These are phyloP conservation scores for Anagyrus pseudococci DNA, from an alignment of 2,888 invertebrate genomes.

Conservation along the genomic window DNA sequence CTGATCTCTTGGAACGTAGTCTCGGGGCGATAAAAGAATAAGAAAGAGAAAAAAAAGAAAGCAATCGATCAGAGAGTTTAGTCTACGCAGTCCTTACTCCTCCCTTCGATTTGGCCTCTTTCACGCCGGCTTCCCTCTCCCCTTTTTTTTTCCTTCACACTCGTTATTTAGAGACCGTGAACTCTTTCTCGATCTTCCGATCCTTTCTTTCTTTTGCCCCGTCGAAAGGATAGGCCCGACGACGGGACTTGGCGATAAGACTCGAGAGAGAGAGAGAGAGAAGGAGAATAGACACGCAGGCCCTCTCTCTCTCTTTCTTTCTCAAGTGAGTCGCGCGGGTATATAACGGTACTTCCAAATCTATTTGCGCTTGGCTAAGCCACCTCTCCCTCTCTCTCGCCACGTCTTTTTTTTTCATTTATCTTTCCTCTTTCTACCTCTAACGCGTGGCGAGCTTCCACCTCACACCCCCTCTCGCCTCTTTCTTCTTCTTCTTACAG, in stretches of 20 bases:
- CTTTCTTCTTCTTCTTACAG: neutral
- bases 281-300: neutral
- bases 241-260: too few species aligned
- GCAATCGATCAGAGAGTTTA: too few species aligned
- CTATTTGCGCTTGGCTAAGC: constrained; percentile 31
- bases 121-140: too few species aligned
- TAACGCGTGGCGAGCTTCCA: neutral
- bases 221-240: too few species aligned
- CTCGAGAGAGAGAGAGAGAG: neutral
- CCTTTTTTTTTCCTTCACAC: too few species aligned
- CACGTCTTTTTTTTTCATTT: neutral
- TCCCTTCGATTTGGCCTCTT: too few species aligned
- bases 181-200: too few species aligned
- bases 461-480: neutral
- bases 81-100: too few species aligned
- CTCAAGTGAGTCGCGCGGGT: neutral
- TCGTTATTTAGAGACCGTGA: too few species aligned
- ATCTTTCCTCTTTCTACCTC: neutral
- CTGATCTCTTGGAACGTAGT: too few species aligned
- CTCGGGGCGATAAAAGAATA: too few species aligned
- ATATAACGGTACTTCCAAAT: constrained; percentile 35
- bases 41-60: too few species aligned
- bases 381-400: constrained; percentile 25
- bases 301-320: neutral
- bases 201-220: neutral